Percentiles rank a stretch among this genome's conserved stretches.
Evolutionary conservation across 2,888 invertebrate species (phyloP).

Genomic region (Mythimna impura): DNA sequence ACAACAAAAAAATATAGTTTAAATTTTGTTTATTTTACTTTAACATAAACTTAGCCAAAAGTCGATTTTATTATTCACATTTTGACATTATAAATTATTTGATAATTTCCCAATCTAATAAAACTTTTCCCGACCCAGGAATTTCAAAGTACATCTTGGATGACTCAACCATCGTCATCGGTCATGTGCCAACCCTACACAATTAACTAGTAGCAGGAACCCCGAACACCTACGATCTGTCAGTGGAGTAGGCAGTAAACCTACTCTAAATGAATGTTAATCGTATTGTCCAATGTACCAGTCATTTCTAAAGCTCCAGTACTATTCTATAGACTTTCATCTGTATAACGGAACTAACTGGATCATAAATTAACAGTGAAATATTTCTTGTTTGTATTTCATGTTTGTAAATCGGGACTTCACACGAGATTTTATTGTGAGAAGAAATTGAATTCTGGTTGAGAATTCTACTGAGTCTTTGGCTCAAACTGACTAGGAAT

Average conservation of each 20-base stretch:
- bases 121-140: too few relatives aligned
- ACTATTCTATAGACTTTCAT: conserved; percentile 25
- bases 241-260: conserved; percentile 51
- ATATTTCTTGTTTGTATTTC: conserved; percentile 14
- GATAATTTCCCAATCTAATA: too few relatives aligned
- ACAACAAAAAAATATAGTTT: too few relatives aligned
- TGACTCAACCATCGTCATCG: background rate
- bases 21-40: too few relatives aligned
- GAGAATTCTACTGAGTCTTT: conserved; percentile 1
- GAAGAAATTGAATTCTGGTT: conserved; percentile 1
- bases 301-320: conserved; percentile 17
- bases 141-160: background rate
- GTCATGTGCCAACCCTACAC: conserved; percentile 41
- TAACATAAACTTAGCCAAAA: too few relatives aligned
- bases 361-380: conserved; percentile 16
- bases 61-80: too few relatives aligned
- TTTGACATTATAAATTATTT: too few relatives aligned
- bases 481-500: background rate
- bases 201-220: conserved; percentile 42
- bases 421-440: conserved; percentile 9
- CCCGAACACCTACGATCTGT: conserved; percentile 56
- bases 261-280: conserved; percentile 54
- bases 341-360: conserved; percentile 27
- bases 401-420: conserved; percentile 19
- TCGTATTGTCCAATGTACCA: conserved; percentile 39